A percentile compares a stretch with the other conserved stretches of the same genome.
These are phyloP conservation scores for Empis livida DNA, from an alignment of 2,888 invertebrate genomes.

Conservation along the genomic window DNA sequence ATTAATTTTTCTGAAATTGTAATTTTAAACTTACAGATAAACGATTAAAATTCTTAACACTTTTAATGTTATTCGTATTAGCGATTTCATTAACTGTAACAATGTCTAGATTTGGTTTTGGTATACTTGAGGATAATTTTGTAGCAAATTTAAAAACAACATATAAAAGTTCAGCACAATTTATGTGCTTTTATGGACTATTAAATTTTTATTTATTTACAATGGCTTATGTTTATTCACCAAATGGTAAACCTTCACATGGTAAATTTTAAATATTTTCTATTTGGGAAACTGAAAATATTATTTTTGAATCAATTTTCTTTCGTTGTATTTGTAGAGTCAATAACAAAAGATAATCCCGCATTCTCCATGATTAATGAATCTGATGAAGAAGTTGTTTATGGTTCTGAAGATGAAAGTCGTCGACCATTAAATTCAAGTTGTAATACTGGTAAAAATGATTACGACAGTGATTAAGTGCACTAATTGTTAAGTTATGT, in stretches of 20 bases:
- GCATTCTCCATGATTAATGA: constrained; percentile 97
- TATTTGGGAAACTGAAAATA: not conserved
- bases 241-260: constrained; percentile 65
- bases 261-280: constrained; percentile 46
- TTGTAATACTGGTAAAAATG: constrained; percentile 47
- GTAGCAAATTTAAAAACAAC: constrained; percentile 76
- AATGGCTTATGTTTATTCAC: constrained; percentile 90
- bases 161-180: constrained; percentile 85
- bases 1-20: not conserved
- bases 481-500: not conserved
- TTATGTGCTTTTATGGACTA: constrained; percentile 89
- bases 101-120: constrained; percentile 73
- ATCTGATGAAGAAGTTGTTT: constrained; percentile 92
- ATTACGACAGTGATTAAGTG: constrained; percentile 58
- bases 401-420: constrained; percentile 83
- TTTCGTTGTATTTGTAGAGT: constrained; percentile 49
- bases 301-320: not conserved
- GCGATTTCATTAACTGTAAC: constrained; percentile 62
- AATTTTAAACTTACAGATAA: constrained; percentile 53
- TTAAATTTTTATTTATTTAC: constrained; percentile 88
- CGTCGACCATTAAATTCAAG: constrained; percentile 63
- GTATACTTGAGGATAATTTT: constrained; percentile 86
- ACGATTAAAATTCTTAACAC: constrained; percentile 78
- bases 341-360: constrained; percentile 93
- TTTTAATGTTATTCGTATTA: constrained; percentile 70